Conservation (phyloP, 2,113 vertebrate species). For the Ginglymostoma cirratum region DNA sequence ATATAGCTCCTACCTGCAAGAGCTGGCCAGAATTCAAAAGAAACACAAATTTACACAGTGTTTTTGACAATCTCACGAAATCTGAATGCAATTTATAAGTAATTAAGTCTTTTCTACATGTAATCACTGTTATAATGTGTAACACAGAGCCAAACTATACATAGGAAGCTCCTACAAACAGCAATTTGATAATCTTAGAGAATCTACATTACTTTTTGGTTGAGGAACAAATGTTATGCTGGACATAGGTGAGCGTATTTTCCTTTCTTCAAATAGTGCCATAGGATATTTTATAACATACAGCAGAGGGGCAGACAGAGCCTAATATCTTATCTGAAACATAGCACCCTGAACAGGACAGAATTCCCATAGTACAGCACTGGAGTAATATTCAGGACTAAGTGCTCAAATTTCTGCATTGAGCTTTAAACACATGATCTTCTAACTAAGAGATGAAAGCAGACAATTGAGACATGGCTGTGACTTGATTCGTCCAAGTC, state of each 20-base stretch:
- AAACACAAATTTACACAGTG: not conserved
- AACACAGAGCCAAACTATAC: not conserved
- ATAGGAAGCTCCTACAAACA: not conserved
- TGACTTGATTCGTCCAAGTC: not conserved
- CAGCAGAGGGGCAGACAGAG: not conserved
- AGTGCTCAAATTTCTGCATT: not conserved
- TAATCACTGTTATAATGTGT: not conserved
- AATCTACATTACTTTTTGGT: no score
- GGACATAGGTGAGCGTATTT: not conserved
- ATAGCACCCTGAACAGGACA: not conserved
- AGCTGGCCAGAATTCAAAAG: not conserved
- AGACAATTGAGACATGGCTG: not conserved
- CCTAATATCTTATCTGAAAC: not conserved
- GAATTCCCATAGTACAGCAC: not conserved
- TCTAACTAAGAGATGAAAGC: not conserved
- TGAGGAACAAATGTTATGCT: not conserved
- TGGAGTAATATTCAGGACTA: not conserved
- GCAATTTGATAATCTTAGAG: not conserved
- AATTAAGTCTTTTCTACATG: not conserved
- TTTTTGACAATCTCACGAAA: not conserved
- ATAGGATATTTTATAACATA: not conserved
- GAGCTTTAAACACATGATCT: not conserved
- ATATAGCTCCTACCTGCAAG: not conserved
- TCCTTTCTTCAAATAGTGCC: not conserved
- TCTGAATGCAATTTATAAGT: not conserved